Base-by-base conservation (phyloP, 1,140 invertebrate species). In the Zaprionus nigranus region DNA sequence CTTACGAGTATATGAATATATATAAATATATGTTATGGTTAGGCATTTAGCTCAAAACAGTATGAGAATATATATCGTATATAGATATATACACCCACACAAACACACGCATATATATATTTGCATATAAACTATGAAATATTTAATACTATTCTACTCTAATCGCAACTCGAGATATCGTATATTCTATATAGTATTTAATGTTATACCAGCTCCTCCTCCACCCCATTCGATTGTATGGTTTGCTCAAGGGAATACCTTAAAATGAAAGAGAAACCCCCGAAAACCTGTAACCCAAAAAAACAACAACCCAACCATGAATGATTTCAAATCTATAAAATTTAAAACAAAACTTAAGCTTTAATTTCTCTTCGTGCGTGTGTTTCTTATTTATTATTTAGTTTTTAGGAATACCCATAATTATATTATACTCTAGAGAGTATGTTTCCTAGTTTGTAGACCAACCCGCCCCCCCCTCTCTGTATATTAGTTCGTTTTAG, bases 381-480 rank as follows among this genome's bases (percentile, higher is more conserved):
- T 82, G 62, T 78, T 67, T 75, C 40, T 74, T 75, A 90, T 90
- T 90, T 90, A 90, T 90, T 88, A 88, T 90, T 90, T 90, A 85
- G 85, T 74, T 88, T 65, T 12, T 22, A 51, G 46, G 20, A 22
- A 51, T 24, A 51, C 46, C 17, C 20, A 24, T 24, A 17, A 20
- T 13, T 12, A 17, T 20, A 49, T 49, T 17, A 51, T 20, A 3
- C 46, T 51, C 24, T 49, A 49, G 38, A 49, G 38, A 43, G 5
- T 58, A 58, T 49, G 57, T 73, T 73, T 64, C 28, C 6, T 28
- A 28, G 26, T 28, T 28, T 28, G 26, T 28, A 28, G 6, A 49
- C 26, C 60, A 63, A 69, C 34, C 36, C n/a, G n/a, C n/a, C n/a
- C n/a, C n/a, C n/a, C n/a, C n/a, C 28, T 63, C 38, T 69, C 17